Evolutionary conservation across 1,140 invertebrate genomes (phyloP).

Genomic region (Carposina sasakii): DNA sequence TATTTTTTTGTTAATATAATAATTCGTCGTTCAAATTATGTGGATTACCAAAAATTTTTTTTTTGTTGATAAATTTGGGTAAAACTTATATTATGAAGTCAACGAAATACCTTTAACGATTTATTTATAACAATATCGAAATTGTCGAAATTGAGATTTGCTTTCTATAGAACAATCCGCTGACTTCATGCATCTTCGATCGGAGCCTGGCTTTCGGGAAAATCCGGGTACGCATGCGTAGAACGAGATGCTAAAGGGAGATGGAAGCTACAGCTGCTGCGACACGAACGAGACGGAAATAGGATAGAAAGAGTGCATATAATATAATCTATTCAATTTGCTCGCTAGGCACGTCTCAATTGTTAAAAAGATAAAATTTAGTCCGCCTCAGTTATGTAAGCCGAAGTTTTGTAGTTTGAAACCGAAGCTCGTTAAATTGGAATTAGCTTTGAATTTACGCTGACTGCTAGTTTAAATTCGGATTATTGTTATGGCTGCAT

Average conservation of each 20-base stretch:
- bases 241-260: slow-evolving; percentile 45
- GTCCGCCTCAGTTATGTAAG: no score
- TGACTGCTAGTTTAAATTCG: no score
- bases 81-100: no score
- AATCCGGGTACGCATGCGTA: slow-evolving; percentile 50
- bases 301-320: slow-evolving; percentile 46
- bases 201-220: slow-evolving; percentile 50
- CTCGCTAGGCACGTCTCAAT: slow-evolving; percentile 57
- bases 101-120: not conserved
- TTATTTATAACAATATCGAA: not conserved
- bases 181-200: slow-evolving; percentile 56
- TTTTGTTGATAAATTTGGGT: no score
- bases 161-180: no score
- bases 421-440: no score
- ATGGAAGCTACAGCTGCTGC: slow-evolving; percentile 18
- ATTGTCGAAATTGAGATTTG: slow-evolving; percentile 3
- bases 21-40: no score
- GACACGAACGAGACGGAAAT: slow-evolving; percentile 32
- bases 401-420: no score
- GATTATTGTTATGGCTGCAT: no score
- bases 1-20: no score
- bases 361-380: slow-evolving; percentile 38
- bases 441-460: no score
- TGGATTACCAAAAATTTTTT: no score
- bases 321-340: slow-evolving; percentile 59